Conservation (phyloP, 1,140 invertebrate species). For the Drosophila prosaltans region DNA sequence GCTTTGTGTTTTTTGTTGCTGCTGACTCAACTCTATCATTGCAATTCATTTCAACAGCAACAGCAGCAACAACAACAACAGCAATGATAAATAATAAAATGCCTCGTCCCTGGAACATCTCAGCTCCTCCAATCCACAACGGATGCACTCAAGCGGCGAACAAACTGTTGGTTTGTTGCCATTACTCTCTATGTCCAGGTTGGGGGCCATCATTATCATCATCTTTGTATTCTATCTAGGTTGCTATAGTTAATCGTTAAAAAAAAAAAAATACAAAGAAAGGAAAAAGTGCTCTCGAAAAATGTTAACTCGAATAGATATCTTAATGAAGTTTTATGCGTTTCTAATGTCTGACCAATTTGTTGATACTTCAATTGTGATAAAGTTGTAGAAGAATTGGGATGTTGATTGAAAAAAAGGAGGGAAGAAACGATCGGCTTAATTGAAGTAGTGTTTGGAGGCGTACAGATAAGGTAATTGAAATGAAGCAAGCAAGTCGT, state of each 20-base stretch:
- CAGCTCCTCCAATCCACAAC: conserved; percentile 32
- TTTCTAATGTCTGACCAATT: conserved; percentile 75
- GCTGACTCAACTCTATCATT: conserved; percentile 59
- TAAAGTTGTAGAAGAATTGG: conserved; percentile 31
- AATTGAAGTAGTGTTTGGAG: conserved; percentile 3
- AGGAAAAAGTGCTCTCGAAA: conserved; percentile 44
- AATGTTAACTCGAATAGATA: conserved; percentile 38
- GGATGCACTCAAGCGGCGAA: conserved; percentile 72
- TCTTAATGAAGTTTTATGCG: conserved; percentile 77
- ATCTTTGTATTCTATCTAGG: conserved; percentile 51
- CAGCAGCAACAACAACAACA: conserved; percentile 27
- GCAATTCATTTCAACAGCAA: conserved; percentile 62
- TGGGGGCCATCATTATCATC: conserved; percentile 46
- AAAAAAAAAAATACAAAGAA: conserved; percentile 14
- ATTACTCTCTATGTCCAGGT: conserved; percentile 14
- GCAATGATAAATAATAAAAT: conserved; percentile 58
- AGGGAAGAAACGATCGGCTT: neutral
- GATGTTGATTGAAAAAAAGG: conserved; percentile 21
- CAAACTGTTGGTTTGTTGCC: conserved; percentile 48
- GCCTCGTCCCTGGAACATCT: conserved; percentile 44
- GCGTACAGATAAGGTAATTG: conserved; percentile 2
- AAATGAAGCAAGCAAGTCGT: too few species aligned
- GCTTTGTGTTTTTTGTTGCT: conserved; percentile 23
- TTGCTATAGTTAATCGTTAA: conserved; percentile 70
- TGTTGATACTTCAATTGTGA: conserved; percentile 71